Conservation (phyloP, 2,888 invertebrate genomes). For the Teleogryllus oceanicus region DNA sequence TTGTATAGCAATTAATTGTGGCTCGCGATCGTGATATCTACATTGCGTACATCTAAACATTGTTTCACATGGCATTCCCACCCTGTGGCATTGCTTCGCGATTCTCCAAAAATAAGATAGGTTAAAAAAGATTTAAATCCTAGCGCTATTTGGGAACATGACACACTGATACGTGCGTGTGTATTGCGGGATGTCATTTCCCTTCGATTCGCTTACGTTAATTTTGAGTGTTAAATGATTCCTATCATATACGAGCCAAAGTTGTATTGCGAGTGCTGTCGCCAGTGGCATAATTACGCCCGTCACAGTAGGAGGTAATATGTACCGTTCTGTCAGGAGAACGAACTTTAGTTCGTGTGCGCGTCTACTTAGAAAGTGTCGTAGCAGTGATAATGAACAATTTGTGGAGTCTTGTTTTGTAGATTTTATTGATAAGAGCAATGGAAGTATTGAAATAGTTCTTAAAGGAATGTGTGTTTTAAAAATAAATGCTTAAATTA, state of each 20-base stretch:
- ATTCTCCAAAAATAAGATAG: background rate
- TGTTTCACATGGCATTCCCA: background rate
- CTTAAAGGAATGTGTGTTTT: no score
- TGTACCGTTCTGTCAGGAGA: conserved; percentile 4
- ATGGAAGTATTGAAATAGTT: no score
- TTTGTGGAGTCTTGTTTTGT: no score
- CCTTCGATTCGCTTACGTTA: background rate
- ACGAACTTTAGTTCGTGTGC: background rate
- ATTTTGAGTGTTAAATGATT: background rate
- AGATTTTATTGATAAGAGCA: no score
- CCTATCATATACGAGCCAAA: background rate
- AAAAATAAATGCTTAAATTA: no score
- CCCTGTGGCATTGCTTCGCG: background rate
- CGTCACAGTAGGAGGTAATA: conserved; percentile 6
- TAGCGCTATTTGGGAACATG: background rate
- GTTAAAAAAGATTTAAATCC: background rate
- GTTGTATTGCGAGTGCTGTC: background rate
- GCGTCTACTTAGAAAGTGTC: no score
- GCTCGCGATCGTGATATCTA: background rate
- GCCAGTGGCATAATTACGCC: background rate
- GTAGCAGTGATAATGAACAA: no score
- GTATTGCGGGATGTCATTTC: background rate
- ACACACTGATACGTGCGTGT: background rate
- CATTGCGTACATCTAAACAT: background rate
- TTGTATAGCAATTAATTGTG: background rate